Evolutionary conservation across 2,888 invertebrate genomes (phyloP), one percentile per base, ranked within the genome.

Genomic region (Nomada lathburiana): DNA sequence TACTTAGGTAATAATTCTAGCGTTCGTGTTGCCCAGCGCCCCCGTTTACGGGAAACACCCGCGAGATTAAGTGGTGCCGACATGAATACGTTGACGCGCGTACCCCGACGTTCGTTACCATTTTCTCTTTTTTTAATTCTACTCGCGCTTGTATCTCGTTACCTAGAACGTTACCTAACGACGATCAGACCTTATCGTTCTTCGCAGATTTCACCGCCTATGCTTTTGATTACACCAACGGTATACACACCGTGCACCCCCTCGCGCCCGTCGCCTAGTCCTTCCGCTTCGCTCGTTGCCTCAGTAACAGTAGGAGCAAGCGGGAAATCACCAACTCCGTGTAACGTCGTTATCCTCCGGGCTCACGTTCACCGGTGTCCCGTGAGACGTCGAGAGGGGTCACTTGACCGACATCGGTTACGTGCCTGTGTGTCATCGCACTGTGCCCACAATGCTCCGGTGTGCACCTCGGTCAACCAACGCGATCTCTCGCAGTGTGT

Each of bases 141-240:
- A 63, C 50, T 47, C 62, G 18, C 74, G 75, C 70, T 50, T 44
- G 47, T 73, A 70, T 76, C 75, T 55, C 71, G 78, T 71, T 77
- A 75, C 72, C 77, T 84, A 77, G 68, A 76, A 82, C 79, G 71
- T 78, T 77, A 84, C 63, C 79, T 86, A 82, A 75, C 69, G 76
- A 81, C 64, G 74, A 82, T 85, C 74, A 79, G 78, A 64, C 80
- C 76, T 77, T 78, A 70, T 74, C 77, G 70, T 74, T 65, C 47
- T 16, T 47, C 76, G 84, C 72, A 76, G 80, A 60, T 70, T 78
- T 68, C 75, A 73, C 65, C 82, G 71, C 53, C 62, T 47, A 63
- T 68, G 76, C 73, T 86, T 86, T 86, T 85, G 85, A 85, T 87
- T 86, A 86, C 78, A 77, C 76, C 73, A 73, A 72, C 55, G 80